Base-by-base conservation (phyloP, 2,113 vertebrate genomes). In the Macroglossus sobrinus region DNA sequence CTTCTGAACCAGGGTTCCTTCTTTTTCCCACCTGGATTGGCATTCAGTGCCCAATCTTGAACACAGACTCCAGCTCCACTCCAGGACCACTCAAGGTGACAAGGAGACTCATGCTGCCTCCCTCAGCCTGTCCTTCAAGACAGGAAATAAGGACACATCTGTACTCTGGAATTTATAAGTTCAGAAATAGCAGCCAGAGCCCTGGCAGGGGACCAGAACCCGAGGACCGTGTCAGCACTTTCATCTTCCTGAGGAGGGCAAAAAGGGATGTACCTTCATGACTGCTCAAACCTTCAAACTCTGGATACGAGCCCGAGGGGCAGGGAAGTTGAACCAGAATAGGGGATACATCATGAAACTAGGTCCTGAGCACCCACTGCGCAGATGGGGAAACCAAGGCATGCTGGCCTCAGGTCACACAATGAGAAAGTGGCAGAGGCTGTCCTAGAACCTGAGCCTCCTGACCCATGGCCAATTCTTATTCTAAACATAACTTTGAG, bases 201-300 rank as follows among this genome's bases (percentile, higher is more conserved):
- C 43, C 40, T 35, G 16, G 45, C 38, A n/a, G 63, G 40, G 9
- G 7, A 28, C 22, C 35, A 63, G 76, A n/a, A n/a, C 22, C 21
- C n/a, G n/a, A 43, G 22, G 40, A 15, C 26, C 28, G 18, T 15
- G 13, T 12, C 18, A 63, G 43, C 75, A 35, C 59, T 35, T 5
- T 4, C 30, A 2, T 19, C 0, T 2, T 3, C 15, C 75, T 2
- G 26, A 64, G 5, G 19, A 71, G 33, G 7, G 18, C 1, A 22
- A 64, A 4, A 21, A 71, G 38, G 7, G 18, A 40, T 1, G 50
- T 59, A 14, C 28, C 33, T 30, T 35, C 61, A 21, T 0, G 19
- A 14, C 14, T 5, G 3, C 3, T 4, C 63, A 72, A 47, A 26
- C 33, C 74, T 61, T 78, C 81, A 14, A 47, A 16, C 13, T 33